Evolutionary conservation across 2,113 vertebrate species (phyloP).

Genomic region (Plestiodon gilberti): DNA sequence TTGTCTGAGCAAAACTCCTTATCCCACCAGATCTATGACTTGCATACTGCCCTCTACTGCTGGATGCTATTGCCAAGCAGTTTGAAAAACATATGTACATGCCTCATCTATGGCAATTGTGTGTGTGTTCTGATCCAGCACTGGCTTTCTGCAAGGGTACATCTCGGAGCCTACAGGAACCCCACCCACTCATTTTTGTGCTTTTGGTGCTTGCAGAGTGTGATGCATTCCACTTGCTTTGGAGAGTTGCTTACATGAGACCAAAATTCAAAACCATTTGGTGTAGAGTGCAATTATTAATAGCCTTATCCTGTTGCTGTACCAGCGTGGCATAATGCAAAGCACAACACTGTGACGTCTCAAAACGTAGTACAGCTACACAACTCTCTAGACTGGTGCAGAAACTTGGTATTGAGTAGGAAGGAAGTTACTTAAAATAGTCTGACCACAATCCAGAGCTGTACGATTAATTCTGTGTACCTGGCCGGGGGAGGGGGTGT

Average conservation of each 20-base stretch:
- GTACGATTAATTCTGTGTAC: not conserved
- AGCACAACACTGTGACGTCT: not conserved
- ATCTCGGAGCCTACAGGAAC: too few relatives aligned
- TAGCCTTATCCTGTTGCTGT: not conserved
- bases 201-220: too few relatives aligned
- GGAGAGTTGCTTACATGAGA: not conserved
- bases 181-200: too few relatives aligned
- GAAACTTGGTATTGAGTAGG: not conserved
- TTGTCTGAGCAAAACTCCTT: too few relatives aligned
- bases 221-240: not conserved
- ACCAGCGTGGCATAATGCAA: not conserved
- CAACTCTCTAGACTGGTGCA: not conserved
- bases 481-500: not conserved
- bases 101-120: too few relatives aligned
- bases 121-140: too few relatives aligned
- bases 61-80: too few relatives aligned
- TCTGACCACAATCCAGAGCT: not conserved
- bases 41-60: too few relatives aligned
- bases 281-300: not conserved
- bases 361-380: not conserved
- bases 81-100: too few relatives aligned
- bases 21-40: too few relatives aligned
- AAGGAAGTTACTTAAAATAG: not conserved
- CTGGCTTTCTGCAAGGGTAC: too few relatives aligned
- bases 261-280: not conserved